A percentile compares a stretch with the other conserved stretches of the same genome.
phyloP scores from a whole-genome alignment of 2,113 vertebrate genomes.

The Nansenia antarctica region DNA sequence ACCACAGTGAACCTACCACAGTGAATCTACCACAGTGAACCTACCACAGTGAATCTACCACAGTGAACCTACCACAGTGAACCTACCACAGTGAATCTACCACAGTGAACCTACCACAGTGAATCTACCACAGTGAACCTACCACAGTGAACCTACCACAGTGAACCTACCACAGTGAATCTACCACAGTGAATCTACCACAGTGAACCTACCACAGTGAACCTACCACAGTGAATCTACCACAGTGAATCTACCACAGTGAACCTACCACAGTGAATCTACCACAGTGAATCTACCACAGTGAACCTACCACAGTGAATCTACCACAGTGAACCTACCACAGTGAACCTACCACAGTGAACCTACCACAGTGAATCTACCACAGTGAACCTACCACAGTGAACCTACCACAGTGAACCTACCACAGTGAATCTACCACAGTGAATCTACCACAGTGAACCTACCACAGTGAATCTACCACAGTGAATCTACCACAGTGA shows the following conservation, averaged over 20 bases:
- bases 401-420: constrained; percentile 24
- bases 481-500: constrained; percentile 21
- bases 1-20: too few relatives aligned
- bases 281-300: constrained; percentile 21
- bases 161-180: too few relatives aligned
- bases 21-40: constrained; percentile 21
- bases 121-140: constrained; percentile 26
- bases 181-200: too few relatives aligned
- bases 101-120: too few relatives aligned
- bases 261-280: too few relatives aligned
- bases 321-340: too few relatives aligned
- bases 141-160: constrained; percentile 17
- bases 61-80: too few relatives aligned
- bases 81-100: constrained; percentile 26
- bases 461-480: too few relatives aligned
- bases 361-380: constrained; percentile 23
- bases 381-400: too few relatives aligned
- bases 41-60: constrained; percentile 21
- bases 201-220: constrained; percentile 17
- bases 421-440: constrained; percentile 19
- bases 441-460: too few relatives aligned
- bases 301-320: too few relatives aligned
- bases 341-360: constrained; percentile 17
- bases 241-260: too few relatives aligned
- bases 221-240: constrained; percentile 23